These are phyloP conservation scores for Urechis unicinctus DNA, from an alignment of 2,888 invertebrate species.

Conservation along the genomic window DNA sequence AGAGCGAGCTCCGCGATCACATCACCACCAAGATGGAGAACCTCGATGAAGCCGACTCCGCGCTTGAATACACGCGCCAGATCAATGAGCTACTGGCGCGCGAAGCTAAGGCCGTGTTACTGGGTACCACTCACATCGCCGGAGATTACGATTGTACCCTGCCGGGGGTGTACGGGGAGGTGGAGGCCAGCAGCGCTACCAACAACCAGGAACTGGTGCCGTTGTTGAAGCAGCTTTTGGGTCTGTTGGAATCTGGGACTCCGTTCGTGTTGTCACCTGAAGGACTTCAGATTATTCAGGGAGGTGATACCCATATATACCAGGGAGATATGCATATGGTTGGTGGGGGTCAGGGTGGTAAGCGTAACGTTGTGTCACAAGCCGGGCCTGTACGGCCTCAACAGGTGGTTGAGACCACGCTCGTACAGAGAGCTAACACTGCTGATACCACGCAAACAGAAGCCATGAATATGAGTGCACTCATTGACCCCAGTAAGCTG, in stretches of 20 bases:
- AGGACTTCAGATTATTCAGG: constrained; percentile 27
- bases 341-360: neutral
- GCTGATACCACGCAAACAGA: neutral
- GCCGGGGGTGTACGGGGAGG: constrained; percentile 38
- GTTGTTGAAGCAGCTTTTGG: constrained; percentile 40
- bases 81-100: constrained; percentile 34
- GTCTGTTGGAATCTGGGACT: constrained; percentile 40
- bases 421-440: neutral
- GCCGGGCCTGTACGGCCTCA: neutral
- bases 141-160: constrained; percentile 42
- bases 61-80: constrained; percentile 38
- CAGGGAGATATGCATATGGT: neutral
- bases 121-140: constrained; percentile 27
- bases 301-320: constrained; percentile 12
- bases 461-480: neutral
- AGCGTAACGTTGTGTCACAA: neutral
- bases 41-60: constrained; percentile 35
- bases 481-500: constrained; percentile 8
- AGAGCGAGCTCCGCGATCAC: constrained; percentile 37
- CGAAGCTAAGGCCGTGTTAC: constrained; percentile 38
- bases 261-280: constrained; percentile 39
- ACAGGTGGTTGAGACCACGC: neutral
- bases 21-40: constrained; percentile 32
- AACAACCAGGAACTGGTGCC: constrained; percentile 41
- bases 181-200: constrained; percentile 22